Evolutionary conservation across 2,888 invertebrate genomes (phyloP).

Genomic region (Phortica magna): DNA sequence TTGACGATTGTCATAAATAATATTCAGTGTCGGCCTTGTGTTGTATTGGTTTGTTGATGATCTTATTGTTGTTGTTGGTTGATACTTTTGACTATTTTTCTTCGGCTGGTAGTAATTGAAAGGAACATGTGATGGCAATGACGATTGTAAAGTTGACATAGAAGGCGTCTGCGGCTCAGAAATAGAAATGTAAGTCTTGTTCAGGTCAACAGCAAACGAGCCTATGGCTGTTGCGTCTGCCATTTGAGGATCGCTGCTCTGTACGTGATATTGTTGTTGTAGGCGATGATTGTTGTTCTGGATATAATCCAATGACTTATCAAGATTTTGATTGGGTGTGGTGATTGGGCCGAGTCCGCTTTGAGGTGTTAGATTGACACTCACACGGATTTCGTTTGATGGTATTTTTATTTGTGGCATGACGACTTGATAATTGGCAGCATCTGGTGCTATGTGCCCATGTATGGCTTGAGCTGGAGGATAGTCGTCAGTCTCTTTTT

Average conservation of each 20-base stretch:
- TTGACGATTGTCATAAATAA: no score
- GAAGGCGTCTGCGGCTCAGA: no score
- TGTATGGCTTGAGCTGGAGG: slow-evolving; percentile 56
- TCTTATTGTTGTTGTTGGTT: no score
- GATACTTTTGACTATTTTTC: no score
- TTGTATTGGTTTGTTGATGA: no score
- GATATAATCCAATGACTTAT: not conserved
- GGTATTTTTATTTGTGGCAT: slow-evolving; percentile 71
- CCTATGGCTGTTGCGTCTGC: slow-evolving; percentile 17
- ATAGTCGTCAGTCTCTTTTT: slow-evolving; percentile 69
- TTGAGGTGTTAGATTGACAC: slow-evolving; percentile 69
- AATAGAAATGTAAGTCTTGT: not conserved
- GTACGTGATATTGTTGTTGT: not conserved
- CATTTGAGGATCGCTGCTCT: not conserved
- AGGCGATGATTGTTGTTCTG: not conserved
- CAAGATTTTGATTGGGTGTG: not conserved
- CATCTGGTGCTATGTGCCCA: slow-evolving; percentile 38
- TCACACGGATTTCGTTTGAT: slow-evolving; percentile 61
- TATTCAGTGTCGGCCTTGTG: no score
- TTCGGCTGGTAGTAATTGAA: not conserved
- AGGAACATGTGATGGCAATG: no score
- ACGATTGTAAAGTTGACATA: no score
- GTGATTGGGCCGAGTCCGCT: slow-evolving; percentile 39
- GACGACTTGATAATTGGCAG: not conserved
- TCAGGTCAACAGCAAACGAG: not conserved